A percentile compares a stretch with the other conserved stretches of the same genome.
Evolutionary conservation across 1,140 invertebrate species (phyloP).

Genomic region (Belonocnema kinseyi): DNA sequence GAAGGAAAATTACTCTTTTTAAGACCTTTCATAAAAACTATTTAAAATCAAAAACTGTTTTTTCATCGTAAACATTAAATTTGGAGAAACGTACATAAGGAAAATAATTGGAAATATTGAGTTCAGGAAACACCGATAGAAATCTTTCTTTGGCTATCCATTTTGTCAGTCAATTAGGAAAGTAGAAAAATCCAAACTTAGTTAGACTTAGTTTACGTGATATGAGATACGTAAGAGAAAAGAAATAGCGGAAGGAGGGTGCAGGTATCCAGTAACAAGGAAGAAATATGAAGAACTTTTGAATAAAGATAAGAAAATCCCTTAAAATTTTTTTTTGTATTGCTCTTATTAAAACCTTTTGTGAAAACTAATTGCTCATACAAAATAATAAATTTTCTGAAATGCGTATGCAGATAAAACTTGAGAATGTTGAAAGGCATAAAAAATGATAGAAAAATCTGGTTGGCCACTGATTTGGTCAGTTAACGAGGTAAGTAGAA

Average conservation of each 20-base stretch:
- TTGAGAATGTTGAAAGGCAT: neutral
- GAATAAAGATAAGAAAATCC: too few relatives aligned
- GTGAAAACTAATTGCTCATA: too few relatives aligned
- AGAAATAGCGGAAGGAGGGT: conserved; percentile 47
- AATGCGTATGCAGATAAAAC: neutral
- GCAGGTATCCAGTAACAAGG: conserved; percentile 44
- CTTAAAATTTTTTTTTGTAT: too few relatives aligned
- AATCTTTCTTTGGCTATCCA: neutral
- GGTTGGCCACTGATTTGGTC: conserved; percentile 17
- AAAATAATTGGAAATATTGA: neutral
- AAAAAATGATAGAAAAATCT: conserved; percentile 6
- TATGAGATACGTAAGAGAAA: conserved; percentile 12
- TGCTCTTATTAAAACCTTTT: too few relatives aligned
- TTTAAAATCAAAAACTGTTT: too few relatives aligned
- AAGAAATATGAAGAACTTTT: conserved; percentile 50
- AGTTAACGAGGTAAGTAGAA: conserved; percentile 27
- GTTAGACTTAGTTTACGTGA: conserved; percentile 34
- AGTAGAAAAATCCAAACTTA: neutral
- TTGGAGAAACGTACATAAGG: neutral
- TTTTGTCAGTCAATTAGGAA: conserved; percentile 10
- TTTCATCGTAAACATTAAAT: neutral
- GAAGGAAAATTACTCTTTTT: too few relatives aligned
- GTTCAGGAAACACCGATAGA: neutral
- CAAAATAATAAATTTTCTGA: too few relatives aligned
- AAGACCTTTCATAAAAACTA: too few relatives aligned